Percentiles rank a stretch among this genome's conserved stretches.
These are phyloP conservation scores for Perognathus longimembris DNA, from an alignment of 2,113 vertebrate species.

Conservation along the genomic window DNA sequence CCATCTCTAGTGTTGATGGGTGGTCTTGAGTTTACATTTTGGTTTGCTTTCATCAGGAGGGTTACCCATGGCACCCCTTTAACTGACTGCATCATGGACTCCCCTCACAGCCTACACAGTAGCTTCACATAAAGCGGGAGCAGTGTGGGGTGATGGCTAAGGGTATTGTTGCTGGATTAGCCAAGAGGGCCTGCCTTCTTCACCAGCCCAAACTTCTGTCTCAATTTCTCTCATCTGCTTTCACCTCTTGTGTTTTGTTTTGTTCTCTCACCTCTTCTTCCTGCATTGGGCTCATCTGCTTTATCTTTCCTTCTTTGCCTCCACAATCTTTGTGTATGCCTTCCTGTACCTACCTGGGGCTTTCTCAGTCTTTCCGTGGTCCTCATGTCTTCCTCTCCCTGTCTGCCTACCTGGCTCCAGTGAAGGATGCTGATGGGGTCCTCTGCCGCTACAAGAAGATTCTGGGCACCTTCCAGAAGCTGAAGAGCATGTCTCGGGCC, in stretches of 20 bases:
- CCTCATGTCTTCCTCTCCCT: not conserved
- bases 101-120: not conserved
- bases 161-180: not conserved
- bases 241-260: not conserved
- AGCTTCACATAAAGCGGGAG: not conserved
- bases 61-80: not conserved
- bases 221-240: not conserved
- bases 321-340: not conserved
- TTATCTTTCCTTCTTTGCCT: not conserved
- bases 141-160: not conserved
- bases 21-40: not conserved
- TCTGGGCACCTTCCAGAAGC: slow-evolving; percentile 93
- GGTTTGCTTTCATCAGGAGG: not conserved
- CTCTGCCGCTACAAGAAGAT: slow-evolving; percentile 96
- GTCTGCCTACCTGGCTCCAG: slow-evolving; percentile 75
- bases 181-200: not conserved
- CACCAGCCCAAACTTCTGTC: not conserved
- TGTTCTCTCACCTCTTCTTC: not conserved
- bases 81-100: not conserved
- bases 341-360: too few species aligned
- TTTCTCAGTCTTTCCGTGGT: too few species aligned
- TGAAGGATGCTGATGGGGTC: slow-evolving; percentile 94
- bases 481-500: slow-evolving; percentile 95
- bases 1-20: accelerated
- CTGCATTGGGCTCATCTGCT: too few species aligned